These are phyloP conservation scores for Sympetrum striolatum DNA, from an alignment of 2,888 invertebrate species.

Conservation along the genomic window DNA sequence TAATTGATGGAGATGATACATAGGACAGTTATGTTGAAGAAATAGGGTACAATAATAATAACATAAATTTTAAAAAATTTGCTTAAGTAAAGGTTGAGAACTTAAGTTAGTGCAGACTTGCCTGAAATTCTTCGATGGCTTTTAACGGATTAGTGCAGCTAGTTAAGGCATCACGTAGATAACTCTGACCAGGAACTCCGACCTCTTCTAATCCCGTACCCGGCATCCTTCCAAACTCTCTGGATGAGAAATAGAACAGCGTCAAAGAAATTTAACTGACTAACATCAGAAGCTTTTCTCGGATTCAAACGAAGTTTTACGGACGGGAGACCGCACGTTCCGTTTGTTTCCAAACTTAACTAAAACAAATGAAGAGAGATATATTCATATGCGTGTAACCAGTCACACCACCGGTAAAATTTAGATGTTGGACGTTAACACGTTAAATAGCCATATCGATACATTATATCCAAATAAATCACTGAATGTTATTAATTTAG, in stretches of 20 bases:
- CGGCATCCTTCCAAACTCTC: neutral
- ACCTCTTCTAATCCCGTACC: conserved; percentile 75
- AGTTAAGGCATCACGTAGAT: conserved; percentile 87
- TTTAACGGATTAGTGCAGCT: conserved; percentile 96
- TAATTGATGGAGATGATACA: conserved; percentile 62
- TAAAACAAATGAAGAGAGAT: neutral
- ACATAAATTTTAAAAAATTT: neutral
- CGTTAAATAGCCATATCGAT: too few species aligned
- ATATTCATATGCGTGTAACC: neutral
- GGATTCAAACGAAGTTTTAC: neutral
- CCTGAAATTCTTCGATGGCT: conserved; percentile 98
- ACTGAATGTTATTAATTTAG: too few species aligned
- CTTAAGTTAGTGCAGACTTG: conserved; percentile 53
- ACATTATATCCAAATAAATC: too few species aligned
- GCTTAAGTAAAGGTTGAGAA: neutral
- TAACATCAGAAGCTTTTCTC: neutral
- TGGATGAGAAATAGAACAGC: neutral
- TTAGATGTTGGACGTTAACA: too few species aligned
- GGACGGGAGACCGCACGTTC: neutral
- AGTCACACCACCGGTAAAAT: too few species aligned
- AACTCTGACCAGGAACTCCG: conserved; percentile 86
- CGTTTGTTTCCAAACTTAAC: conserved; percentile 15
- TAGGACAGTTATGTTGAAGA: neutral
- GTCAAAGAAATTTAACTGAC: neutral
- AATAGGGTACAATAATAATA: neutral